Evolutionary conservation across 1,140 invertebrate species (phyloP).

Genomic region (Nymphalis io): DNA sequence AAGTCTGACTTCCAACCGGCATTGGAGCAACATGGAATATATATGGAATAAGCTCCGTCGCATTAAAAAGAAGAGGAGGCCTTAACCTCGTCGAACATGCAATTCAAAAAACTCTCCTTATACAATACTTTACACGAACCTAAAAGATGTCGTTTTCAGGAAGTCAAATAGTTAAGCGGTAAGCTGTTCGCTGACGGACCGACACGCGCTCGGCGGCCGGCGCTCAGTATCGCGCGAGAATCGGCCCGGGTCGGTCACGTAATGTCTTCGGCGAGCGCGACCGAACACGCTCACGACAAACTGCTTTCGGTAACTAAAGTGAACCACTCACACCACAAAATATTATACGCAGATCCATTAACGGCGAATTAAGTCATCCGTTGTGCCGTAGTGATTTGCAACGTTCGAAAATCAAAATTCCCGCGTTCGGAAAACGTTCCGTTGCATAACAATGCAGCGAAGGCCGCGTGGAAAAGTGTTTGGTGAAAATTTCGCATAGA

Average conservation of each 20-base stretch:
- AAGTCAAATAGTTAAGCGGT: constrained; percentile 14
- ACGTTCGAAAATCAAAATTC: constrained; percentile 37
- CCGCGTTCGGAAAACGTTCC: constrained; percentile 44
- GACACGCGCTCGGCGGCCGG: constrained; percentile 18
- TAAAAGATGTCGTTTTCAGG: constrained; percentile 21
- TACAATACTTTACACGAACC: neutral
- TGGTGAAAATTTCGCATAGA: constrained; percentile 28
- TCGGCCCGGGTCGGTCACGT: constrained; percentile 51
- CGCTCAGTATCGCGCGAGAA: constrained; percentile 63
- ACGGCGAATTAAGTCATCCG: neutral
- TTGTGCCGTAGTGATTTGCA: neutral
- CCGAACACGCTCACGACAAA: constrained; percentile 38
- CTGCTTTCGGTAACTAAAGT: constrained; percentile 48
- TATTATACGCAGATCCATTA: constrained; percentile 55
- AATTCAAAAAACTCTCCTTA: neutral
- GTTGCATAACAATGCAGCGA: constrained; percentile 40
- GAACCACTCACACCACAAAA: constrained; percentile 43
- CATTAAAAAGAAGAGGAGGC: too few species aligned
- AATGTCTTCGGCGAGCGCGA: constrained; percentile 44
- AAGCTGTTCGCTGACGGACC: neutral
- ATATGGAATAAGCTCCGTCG: too few species aligned
- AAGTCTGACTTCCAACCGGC: too few species aligned
- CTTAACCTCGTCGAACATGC: too few species aligned
- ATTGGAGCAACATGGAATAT: too few species aligned
- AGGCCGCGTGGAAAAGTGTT: constrained; percentile 31